Evolutionary conservation across 1,140 invertebrate species (phyloP), one percentile per base, ranked within the genome.

Genomic region (Drosophila nebulosa): DNA sequence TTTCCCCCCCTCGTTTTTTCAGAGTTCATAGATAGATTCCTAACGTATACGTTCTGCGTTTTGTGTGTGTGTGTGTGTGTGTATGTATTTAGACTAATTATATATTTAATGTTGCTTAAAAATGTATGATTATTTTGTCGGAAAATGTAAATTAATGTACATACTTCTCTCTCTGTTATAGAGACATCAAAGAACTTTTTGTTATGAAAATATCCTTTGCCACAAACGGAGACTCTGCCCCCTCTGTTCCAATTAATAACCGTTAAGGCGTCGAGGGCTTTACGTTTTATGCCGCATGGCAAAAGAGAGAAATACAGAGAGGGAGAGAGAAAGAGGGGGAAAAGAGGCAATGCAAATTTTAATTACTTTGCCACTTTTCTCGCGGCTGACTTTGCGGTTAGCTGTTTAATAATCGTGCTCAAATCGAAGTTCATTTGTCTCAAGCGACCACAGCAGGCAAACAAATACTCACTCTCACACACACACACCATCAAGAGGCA

Each of bases 321-420:
- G 53, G 10, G 16, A 66, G 21, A 26, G 21, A 63, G 1, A 16
- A 7, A 18, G 39, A 9, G 14, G 39, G 9, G 16, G 1, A 52
- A 35, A 22, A 59, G n/a, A n/a, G n/a, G 70, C 70, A 73, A 52
- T 79, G 55, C 27, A 53, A 79, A 76, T 80, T 86, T 74, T 85
- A 80, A 84, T 86, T 80, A 77, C 73, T 77, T 85, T 84, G 72
- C 60, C 81, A 86, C 69, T 68, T 74, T 77, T 74, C 62, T 74
- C 62, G 68, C 64, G 76, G 62, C 81, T 67, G 80, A 59, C 62
- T 77, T 64, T 66, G 80, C 53, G 80, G 81, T 63, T 86, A 53
- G 61, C 55, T 53, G 63, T 64, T 77, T 77, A 84, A 85, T 85
- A 84, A 74, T 74, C 72, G 57, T 58, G 46, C 39, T 67, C 24